Evolutionary conservation across 2,797 vertebrate genomes (phyloP).

Genomic region (Hypotaenidia philippensis): DNA sequence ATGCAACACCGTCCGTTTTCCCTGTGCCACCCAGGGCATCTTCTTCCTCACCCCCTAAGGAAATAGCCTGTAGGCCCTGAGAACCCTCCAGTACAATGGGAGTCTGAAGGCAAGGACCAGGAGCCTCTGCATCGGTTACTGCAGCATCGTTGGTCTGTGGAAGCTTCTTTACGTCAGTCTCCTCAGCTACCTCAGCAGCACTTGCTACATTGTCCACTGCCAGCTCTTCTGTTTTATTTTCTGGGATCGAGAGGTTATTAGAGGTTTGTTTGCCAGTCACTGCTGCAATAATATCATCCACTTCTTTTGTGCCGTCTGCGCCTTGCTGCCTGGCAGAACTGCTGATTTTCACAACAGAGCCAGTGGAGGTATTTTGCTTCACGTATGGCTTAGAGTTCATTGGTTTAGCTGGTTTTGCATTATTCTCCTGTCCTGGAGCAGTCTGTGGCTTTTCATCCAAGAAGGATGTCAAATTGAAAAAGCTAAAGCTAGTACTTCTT

Average conservation of each 20-base stretch:
- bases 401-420: background rate
- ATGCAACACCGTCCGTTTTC: background rate
- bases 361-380: slow-evolving; percentile 7
- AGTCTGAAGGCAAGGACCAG: background rate
- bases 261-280: slow-evolving; percentile 30
- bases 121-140: background rate
- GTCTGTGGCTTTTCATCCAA: slow-evolving; percentile 77
- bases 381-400: slow-evolving; percentile 9
- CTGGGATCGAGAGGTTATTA: background rate
- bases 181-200: background rate
- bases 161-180: background rate
- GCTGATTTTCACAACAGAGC: background rate
- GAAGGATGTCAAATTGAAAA: slow-evolving; percentile 78
- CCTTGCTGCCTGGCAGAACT: background rate
- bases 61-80: background rate
- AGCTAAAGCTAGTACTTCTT: slow-evolving; percentile 75
- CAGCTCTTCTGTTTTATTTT: background rate
- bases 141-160: fast-evolving
- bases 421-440: slow-evolving; percentile 23
- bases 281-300: slow-evolving; percentile 12
- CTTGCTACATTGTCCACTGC: background rate
- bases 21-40: background rate
- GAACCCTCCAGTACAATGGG: slow-evolving; percentile 8
- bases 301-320: background rate
- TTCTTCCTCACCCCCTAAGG: background rate